These are phyloP conservation scores for Mechanitis mazaeus DNA, from an alignment of 2,888 invertebrate species.

Conservation along the genomic window DNA sequence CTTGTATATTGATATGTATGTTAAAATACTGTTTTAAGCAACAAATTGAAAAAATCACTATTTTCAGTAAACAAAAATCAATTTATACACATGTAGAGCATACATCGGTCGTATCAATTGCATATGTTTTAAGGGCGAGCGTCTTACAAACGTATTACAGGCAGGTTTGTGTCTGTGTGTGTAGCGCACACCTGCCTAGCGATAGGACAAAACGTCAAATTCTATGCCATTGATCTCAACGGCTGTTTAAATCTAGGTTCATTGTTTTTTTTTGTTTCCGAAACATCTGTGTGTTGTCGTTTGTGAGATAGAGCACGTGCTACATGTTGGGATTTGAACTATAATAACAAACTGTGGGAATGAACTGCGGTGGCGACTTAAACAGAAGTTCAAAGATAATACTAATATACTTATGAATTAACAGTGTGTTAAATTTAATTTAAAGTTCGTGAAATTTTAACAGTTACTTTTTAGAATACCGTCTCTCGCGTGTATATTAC, in stretches of 20 bases:
- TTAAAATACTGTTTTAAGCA: too few species aligned
- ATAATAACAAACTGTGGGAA: slow-evolving; percentile 31
- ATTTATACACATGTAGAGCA: slow-evolving; percentile 43
- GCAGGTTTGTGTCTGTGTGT: slow-evolving; percentile 35
- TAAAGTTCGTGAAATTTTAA: too few species aligned
- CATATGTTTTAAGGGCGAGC: slow-evolving; percentile 50
- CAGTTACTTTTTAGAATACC: too few species aligned
- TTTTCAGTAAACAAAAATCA: too few species aligned
- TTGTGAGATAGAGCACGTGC: slow-evolving; percentile 55
- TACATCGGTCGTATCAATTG: slow-evolving; percentile 26
- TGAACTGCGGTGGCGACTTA: slow-evolving; percentile 3
- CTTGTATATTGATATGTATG: too few species aligned
- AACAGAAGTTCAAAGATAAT: too few species aligned
- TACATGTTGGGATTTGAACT: slow-evolving; percentile 31
- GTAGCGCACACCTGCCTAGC: slow-evolving; percentile 39
- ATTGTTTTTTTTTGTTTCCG: slow-evolving; percentile 48
- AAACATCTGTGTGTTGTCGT: slow-evolving; percentile 54
- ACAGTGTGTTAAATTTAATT: too few species aligned
- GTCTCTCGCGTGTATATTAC: too few species aligned
- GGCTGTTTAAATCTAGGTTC: slow-evolving; percentile 37
- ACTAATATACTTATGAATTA: too few species aligned
- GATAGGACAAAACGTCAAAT: slow-evolving; percentile 28
- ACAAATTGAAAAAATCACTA: too few species aligned
- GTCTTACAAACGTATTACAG: slow-evolving; percentile 34
- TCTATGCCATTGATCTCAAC: slow-evolving; percentile 47